Evolutionary conservation across 35 echinoderm and acorn worm genomes (phyloP).

Genomic region (Apostichopus californicus): DNA sequence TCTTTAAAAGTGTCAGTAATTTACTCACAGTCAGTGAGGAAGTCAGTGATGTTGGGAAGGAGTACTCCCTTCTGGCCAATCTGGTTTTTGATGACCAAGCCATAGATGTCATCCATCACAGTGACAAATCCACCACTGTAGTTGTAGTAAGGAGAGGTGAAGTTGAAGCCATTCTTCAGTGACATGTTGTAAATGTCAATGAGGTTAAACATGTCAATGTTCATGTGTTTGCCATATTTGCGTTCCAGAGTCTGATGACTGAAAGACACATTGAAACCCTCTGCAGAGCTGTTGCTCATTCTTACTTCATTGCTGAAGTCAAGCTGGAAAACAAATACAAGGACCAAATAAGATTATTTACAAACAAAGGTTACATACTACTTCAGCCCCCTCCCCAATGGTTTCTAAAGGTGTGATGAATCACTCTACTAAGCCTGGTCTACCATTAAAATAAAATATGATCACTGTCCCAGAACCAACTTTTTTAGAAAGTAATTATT

Average conservation of each 20-base stretch:
- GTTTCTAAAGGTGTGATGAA: no score
- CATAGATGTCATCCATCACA: slow-evolving; percentile 20
- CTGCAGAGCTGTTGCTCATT: neutral
- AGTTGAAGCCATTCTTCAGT: slow-evolving; percentile 41
- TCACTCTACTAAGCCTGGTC: no score
- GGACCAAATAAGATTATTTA: neutral
- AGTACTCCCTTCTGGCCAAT: slow-evolving; percentile 46
- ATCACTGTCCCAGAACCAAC: neutral
- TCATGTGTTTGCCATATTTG: slow-evolving; percentile 49
- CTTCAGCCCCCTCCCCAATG: no score
- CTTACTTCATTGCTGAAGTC: slow-evolving; percentile 50
- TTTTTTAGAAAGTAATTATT: no score
- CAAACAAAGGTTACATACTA: no score
- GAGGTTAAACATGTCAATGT: slow-evolving; percentile 33
- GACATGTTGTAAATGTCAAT: neutral
- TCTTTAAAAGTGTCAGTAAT: neutral
- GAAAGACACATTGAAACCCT: slow-evolving; percentile 18
- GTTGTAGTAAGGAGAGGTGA: slow-evolving; percentile 59
- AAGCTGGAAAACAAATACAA: slow-evolving; percentile 18
- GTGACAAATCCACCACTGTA: slow-evolving; percentile 27
- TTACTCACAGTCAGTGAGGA: slow-evolving; percentile 60
- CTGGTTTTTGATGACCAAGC: slow-evolving; percentile 46
- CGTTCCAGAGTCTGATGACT: slow-evolving; percentile 49
- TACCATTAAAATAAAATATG: neutral
- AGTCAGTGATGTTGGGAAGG: slow-evolving; percentile 32